Base-by-base conservation (phyloP, 1,140 invertebrate species). In the Drosophila quadrilineata region DNA sequence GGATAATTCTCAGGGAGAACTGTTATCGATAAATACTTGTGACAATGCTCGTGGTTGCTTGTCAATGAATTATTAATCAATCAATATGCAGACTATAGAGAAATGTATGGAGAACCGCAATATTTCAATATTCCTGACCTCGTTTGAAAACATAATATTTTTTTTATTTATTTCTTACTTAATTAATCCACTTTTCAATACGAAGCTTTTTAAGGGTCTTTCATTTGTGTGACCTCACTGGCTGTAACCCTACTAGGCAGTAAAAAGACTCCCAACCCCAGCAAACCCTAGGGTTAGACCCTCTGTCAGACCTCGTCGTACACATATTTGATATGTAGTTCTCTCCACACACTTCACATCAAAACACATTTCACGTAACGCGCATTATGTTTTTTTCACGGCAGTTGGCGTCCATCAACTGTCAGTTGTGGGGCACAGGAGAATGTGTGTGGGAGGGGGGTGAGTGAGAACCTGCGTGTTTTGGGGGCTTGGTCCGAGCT, bases 371-470 rank as follows among this genome's bases (percentile, higher is more conserved):
- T 85, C 71, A 59, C 62, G 79, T 74, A 70, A 74, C 75, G 75
- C 79, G 79, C 71, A 85, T 86, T 79, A 86, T 85, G 75, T 58
- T 79, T 79, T n/a, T n/a, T 77, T 67, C 71, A 85, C 73, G 71
- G 79, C 79, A 72, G 54, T 82, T 79, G 74, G 75, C 79, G 80
- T 79, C 67, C 75, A 69, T 68, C 54, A 63, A 86, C 80, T 68
- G 71, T 71, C 80, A 85, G 63, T 62, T 68, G n/a, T 66, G 57
- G 49, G 75, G 54, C 52, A 31, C n/a, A 21, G 6, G n/a, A n/a
- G 6, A 3, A 10, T 24, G 17, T 17, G 17, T 3, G 6, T 22
- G 24, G 3, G 0, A 1, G 19, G n/a, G 45, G 14, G 8, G 6
- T 19, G 0, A 10, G 6, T 28, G 21, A 12, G 29, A 46, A 28